These are phyloP conservation scores for Lophotis ruficrista DNA, from an alignment of 2,113 vertebrate genomes.

Conservation along the genomic window DNA sequence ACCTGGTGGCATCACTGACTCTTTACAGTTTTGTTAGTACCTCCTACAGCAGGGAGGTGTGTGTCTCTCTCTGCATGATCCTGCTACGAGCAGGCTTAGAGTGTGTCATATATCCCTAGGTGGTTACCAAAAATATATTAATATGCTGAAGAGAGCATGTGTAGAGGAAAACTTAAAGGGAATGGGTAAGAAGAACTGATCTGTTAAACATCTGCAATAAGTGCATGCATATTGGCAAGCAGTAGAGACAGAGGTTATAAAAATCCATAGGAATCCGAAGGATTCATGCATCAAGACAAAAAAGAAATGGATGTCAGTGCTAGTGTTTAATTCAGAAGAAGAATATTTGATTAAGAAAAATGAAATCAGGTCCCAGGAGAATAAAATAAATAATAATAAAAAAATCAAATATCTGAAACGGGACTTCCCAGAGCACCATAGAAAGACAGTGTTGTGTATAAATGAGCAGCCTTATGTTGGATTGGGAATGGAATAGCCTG, in stretches of 20 bases:
- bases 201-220: background rate
- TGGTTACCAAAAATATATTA: background rate
- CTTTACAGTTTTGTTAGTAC: background rate
- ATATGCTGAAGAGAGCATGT: background rate
- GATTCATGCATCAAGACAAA: background rate
- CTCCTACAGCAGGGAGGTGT: background rate
- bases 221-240: background rate
- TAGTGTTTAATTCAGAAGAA: background rate
- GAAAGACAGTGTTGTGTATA: background rate
- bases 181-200: background rate
- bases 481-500: background rate
- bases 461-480: background rate
- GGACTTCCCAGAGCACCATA: background rate
- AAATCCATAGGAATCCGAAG: background rate
- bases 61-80: background rate
- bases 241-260: background rate
- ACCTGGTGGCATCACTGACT: background rate
- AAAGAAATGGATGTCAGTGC: background rate
- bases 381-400: background rate
- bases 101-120: background rate
- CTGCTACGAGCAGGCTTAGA: background rate
- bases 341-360: background rate
- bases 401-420: background rate
- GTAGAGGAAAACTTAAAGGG: background rate
- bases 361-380: background rate